Base-by-base conservation (phyloP, 2,797 vertebrate genomes). In the Aldrovandia affinis region DNA sequence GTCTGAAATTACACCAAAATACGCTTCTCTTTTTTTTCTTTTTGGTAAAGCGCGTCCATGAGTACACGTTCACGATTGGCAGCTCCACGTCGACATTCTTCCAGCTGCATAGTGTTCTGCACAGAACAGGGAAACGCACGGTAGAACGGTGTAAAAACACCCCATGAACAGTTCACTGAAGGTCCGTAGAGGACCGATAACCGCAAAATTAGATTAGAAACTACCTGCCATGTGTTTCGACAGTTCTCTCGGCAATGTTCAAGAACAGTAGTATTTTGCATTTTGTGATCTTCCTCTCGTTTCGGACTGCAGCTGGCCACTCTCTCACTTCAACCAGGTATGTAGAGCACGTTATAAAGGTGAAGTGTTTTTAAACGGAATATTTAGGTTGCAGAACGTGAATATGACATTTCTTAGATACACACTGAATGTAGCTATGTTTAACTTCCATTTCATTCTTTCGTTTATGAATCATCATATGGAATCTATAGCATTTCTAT, bases 11-110 rank as follows among this genome's bases (percentile, higher is more conserved):
- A 92, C 93, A 90, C 92, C 89, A 90, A 94, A 94, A 92, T 91
- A 88, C 63, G 3, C 8, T 14, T 73, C 39, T 77, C 42, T 77
- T 28, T 44, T 20, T 44, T 39, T 39, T 30, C 39, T 14, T 73
- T 14, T 36, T 57, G 80, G 15, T 50, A 30, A 89, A 89, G 96
- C 96, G 95, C 96, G 96, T 91, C 92, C 96, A 91, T 89, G 94
- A 91, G 78, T 89, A 92, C 96, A 95, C 95, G 96, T 94, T 94
- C 96, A 96, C 95, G 95, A 93, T 96, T 96, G 96, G 96, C 96
- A 96, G 95, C 95, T 96, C 96, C 96, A 96, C 96, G 96, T 96
- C 96, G 96, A 96, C 96, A 96, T 95, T 96, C 95, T 96, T 96
- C 95, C 95, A 96, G 95, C 95, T 96, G 95, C 94, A 92, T 93